Conservation (phyloP, 2,888 invertebrate genomes). For the Camponotus fellah region DNA sequence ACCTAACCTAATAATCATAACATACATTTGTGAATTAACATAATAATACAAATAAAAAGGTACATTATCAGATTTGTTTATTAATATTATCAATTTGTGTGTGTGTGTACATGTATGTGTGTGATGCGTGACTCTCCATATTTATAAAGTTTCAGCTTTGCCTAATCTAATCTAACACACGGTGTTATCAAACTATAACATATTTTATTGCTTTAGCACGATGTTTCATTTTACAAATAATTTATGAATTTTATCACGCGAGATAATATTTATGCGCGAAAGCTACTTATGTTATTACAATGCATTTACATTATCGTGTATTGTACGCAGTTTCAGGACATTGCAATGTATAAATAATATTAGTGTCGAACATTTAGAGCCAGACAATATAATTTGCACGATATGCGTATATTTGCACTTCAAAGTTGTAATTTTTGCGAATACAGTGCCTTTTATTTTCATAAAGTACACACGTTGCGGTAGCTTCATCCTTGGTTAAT, state of each 20-base stretch:
- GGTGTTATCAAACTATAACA: background rate
- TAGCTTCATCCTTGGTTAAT: slow-evolving; percentile 46
- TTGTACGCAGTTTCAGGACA: background rate
- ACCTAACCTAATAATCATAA: background rate
- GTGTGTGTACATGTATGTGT: background rate
- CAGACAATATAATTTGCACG: background rate
- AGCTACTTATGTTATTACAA: slow-evolving; percentile 5
- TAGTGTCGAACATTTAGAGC: slow-evolving; percentile 1
- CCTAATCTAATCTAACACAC: background rate
- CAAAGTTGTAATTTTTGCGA: slow-evolving; percentile 21
- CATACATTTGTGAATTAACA: background rate
- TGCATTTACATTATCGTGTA: slow-evolving; percentile 18
- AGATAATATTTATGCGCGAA: slow-evolving; percentile 10
- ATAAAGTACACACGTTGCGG: slow-evolving; percentile 26
- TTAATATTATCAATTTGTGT: background rate
- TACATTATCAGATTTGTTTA: slow-evolving; percentile 10
- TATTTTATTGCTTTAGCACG: background rate
- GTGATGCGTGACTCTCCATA: background rate
- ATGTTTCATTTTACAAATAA: slow-evolving; percentile 3
- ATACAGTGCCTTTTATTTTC: slow-evolving; percentile 33
- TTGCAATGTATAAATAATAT: slow-evolving; percentile 9
- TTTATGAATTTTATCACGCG: slow-evolving; percentile 16
- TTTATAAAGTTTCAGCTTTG: background rate
- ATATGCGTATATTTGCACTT: background rate
- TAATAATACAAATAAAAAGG: background rate